Base-by-base conservation (phyloP, 2,888 invertebrate genomes). In the Phengaris arion region DNA sequence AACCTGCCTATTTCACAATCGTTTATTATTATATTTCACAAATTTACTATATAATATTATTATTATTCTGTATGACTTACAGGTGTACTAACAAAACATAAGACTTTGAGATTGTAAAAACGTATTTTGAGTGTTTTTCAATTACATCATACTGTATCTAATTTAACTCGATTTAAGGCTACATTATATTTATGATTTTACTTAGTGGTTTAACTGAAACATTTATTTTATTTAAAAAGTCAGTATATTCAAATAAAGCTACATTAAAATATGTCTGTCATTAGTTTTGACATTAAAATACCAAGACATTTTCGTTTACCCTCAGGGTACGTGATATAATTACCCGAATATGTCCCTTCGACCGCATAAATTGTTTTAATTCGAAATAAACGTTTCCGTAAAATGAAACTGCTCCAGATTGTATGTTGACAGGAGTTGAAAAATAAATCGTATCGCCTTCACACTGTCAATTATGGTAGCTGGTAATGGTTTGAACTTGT, bases 401-500 rank as follows among this genome's bases (percentile, higher is more conserved):
- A 46, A 69, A 48, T 48, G 69, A 46, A 48, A 46, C 48, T 69
- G 69, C 48, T 69, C 69, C 69, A 69, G 82, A 83, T 81, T 76
- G 78, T 80, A 78, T 80, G 83, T 84, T 82, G 79, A 83, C 83
- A 83, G 81, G 81, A 81, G 81, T 81, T 80, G 82, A 82, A 85
- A 87, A 86, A 86, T 86, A 87, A 88, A 88, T 86, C 84, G 83
- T 83, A 81, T 82, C 82, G 80, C 79, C 80, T 81, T 80, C 80
- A 77, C 76, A 79, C 87, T 89, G 89, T 91, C 90, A 90, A 90
- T 90, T 89, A 90, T 82, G 83, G 80, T 80, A 81, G 82, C 84
- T 77, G 79, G 81, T 82, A 83, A 85, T 84, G 83, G 84, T 85
- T 85, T 82, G 82, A 80, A 81, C 81, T 80, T 83, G 83, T 83